These are phyloP conservation scores for Actinemys pallida DNA, from an alignment of 2,113 vertebrate species.

Conservation along the genomic window DNA sequence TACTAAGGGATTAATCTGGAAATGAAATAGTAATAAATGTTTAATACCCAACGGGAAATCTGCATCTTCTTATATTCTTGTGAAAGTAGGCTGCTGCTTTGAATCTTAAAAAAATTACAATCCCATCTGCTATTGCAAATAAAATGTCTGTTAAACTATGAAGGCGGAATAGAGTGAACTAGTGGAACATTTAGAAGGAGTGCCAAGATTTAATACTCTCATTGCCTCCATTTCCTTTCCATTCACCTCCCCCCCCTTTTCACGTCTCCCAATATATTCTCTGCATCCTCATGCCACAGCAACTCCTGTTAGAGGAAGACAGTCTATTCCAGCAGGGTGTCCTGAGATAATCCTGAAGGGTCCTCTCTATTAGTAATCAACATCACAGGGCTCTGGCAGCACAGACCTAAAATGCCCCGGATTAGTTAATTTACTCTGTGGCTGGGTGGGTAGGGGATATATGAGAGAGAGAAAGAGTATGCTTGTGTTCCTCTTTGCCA, in stretches of 20 bases:
- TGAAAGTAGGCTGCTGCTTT: not conserved
- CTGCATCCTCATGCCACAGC: not conserved
- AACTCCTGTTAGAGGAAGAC: not conserved
- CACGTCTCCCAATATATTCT: not conserved
- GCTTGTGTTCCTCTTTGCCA: not conserved
- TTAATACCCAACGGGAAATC: constrained; percentile 11
- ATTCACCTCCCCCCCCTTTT: not conserved
- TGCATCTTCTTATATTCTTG: not conserved
- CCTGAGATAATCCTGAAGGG: not conserved
- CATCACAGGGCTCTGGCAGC: not conserved
- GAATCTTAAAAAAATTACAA: not conserved
- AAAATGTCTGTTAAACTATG: not conserved
- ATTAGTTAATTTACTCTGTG: not conserved
- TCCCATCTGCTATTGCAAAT: not conserved
- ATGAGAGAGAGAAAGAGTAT: not conserved
- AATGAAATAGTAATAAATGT: constrained; percentile 31
- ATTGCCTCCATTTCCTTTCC: not conserved
- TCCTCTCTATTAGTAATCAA: not conserved
- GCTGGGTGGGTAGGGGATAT: not conserved
- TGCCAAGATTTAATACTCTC: not conserved
- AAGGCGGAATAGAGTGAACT: not conserved
- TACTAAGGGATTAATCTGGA: constrained; percentile 29
- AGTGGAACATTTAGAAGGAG: not conserved
- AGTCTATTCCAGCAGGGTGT: not conserved
- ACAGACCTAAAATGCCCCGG: not conserved